A percentile compares a stretch with the other conserved stretches of the same genome.
Evolutionary conservation across 1,140 invertebrate species (phyloP).

Genomic region (Drosophila truncata): DNA sequence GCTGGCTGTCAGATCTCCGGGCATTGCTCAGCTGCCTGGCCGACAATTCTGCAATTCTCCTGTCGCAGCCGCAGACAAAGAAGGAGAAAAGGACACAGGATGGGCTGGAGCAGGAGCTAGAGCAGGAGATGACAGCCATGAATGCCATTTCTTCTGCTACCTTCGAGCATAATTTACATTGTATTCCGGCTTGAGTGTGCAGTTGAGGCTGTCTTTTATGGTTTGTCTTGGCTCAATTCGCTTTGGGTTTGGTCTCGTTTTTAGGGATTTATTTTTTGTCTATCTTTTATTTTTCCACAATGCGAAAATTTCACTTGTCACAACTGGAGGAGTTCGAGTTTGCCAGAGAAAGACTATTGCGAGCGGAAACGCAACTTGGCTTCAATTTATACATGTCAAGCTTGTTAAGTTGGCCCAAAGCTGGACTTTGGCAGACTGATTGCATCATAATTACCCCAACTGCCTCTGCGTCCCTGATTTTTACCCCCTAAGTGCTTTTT

Average conservation of each 20-base stretch:
- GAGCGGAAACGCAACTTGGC: slow-evolving; percentile 27
- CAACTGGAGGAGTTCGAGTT: slow-evolving; percentile 9
- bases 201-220: slow-evolving; percentile 53
- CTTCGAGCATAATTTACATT: slow-evolving; percentile 75
- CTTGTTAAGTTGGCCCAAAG: slow-evolving; percentile 58
- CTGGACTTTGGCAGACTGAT: slow-evolving; percentile 54
- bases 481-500: slow-evolving; percentile 73
- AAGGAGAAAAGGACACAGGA: slow-evolving; percentile 33
- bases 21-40: slow-evolving; percentile 61
- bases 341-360: background rate
- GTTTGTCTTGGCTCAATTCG: slow-evolving; percentile 37
- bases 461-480: slow-evolving; percentile 26
- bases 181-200: slow-evolving; percentile 43
- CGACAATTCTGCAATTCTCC: slow-evolving; percentile 60
- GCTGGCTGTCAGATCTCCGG: slow-evolving; percentile 58
- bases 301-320: slow-evolving; percentile 34
- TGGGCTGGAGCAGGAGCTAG: slow-evolving; percentile 2
- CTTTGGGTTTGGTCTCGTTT: slow-evolving; percentile 5
- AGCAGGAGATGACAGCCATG: slow-evolving; percentile 66
- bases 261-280: slow-evolving; percentile 5
- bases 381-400: slow-evolving; percentile 66
- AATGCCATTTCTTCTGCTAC: slow-evolving; percentile 65
- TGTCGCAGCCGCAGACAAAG: slow-evolving; percentile 31
- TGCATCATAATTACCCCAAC: slow-evolving; percentile 78
- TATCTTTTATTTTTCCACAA: background rate